A percentile compares a stretch with the other conserved stretches of the same genome.
Conservation (phyloP, 1,140 invertebrate genomes). For the Apolygus lucorum region DNA sequence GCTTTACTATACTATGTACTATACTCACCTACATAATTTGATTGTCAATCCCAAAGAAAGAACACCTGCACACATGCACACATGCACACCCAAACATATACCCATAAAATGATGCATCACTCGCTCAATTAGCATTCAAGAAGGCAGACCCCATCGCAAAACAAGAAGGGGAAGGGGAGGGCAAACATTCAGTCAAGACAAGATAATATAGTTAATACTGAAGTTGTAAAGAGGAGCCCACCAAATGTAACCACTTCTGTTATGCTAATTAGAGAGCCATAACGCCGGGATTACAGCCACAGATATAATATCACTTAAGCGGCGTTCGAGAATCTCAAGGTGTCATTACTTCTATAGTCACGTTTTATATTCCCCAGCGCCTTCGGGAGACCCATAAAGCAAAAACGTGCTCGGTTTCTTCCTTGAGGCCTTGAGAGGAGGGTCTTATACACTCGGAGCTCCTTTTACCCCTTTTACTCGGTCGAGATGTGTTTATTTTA, state of each 20-base stretch:
- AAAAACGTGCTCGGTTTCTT: constrained; percentile 20
- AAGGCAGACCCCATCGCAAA: background rate
- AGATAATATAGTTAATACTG: constrained; percentile 9
- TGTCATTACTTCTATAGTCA: constrained; percentile 21
- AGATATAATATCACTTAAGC: constrained; percentile 7
- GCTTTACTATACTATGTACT: no score
- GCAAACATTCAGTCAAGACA: background rate
- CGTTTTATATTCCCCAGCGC: constrained; percentile 10
- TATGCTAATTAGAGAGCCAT: constrained; percentile 2
- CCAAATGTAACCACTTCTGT: background rate
- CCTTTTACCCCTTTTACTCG: no score
- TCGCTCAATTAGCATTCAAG: background rate
- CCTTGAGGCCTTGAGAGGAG: background rate
- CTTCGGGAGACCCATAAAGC: background rate
- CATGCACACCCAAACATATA: no score
- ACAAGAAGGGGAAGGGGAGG: background rate
- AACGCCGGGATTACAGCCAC: background rate
- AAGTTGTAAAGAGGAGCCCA: constrained; percentile 1
- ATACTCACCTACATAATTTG: no score
- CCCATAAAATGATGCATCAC: constrained; percentile 3
- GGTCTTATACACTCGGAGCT: no score
- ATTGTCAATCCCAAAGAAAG: no score
- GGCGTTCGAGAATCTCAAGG: constrained; percentile 5
- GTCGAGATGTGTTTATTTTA: constrained; percentile 9
- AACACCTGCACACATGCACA: no score